phyloP scores from a whole-genome alignment of 2,113 vertebrate genomes.

The Eudyptes chrysolophus region DNA sequence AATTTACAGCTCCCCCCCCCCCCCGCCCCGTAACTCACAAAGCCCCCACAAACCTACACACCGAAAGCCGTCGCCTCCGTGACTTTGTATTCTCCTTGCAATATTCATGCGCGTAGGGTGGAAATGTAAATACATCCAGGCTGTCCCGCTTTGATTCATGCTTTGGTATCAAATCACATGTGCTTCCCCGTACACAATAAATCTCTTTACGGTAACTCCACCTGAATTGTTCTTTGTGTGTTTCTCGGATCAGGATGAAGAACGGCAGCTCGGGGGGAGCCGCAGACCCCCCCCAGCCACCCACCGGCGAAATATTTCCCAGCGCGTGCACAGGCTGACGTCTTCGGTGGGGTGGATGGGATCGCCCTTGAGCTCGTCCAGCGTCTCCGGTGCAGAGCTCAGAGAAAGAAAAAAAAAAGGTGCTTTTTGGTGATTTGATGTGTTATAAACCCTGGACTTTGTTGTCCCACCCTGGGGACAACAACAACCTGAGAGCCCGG shows the following conservation, averaged over 20 bases:
- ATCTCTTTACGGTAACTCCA: background rate
- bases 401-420: background rate
- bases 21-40: background rate
- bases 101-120: background rate
- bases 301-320: background rate
- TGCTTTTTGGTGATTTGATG: background rate
- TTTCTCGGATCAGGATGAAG: background rate
- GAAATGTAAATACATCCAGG: background rate
- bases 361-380: background rate
- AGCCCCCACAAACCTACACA: background rate
- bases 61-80: background rate
- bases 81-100: constrained; percentile 2
- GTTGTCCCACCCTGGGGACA: no score
- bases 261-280: background rate
- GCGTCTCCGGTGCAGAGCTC: background rate
- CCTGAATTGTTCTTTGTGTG: constrained; percentile 19
- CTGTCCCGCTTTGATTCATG: constrained; percentile 9
- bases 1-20: background rate
- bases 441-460: background rate
- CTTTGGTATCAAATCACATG: background rate
- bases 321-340: background rate
- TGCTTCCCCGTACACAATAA: background rate
- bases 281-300: background rate
- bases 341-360: background rate
- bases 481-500: fast-evolving